Evolutionary conservation across 2,113 vertebrate species (phyloP).

Genomic region (Muscicapa adusta): DNA sequence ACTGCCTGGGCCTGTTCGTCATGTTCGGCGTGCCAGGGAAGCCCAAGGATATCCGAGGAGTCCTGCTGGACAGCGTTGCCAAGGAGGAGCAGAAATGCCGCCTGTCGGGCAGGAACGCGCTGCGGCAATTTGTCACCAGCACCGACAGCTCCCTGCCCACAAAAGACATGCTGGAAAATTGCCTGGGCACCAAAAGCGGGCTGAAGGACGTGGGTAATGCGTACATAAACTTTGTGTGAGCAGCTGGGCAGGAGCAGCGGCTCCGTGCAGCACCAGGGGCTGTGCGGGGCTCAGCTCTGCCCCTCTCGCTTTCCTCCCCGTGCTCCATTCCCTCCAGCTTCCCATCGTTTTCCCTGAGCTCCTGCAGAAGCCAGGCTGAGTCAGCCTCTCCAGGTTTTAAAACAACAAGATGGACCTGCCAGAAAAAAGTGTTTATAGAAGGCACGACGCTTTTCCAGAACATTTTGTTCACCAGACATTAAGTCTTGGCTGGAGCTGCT

Average conservation of each 20-base stretch:
- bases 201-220: conserved; percentile 13
- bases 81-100: neutral
- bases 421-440: neutral
- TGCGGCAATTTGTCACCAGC: conserved; percentile 40
- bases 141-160: conserved; percentile 43
- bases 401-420: neutral
- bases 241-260: neutral
- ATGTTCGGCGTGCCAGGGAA: conserved; percentile 55
- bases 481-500: neutral
- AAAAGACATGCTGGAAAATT: conserved; percentile 45
- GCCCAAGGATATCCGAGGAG: conserved; percentile 53
- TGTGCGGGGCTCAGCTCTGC: accelerated
- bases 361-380: neutral
- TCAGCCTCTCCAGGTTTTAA: neutral
- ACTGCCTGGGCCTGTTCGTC: conserved; percentile 62
- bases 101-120: neutral
- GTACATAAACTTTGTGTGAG: conserved; percentile 58
- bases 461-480: neutral
- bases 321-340: neutral
- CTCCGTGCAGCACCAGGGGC: neutral
- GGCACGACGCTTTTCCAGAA: neutral
- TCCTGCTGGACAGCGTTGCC: conserved; percentile 53
- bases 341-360: accelerated
- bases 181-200: neutral
- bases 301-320: neutral